A percentile compares a stretch with the other conserved stretches of the same genome.
Conservation (phyloP, 2,797 vertebrate genomes). For the Macropus fuliginosus region DNA sequence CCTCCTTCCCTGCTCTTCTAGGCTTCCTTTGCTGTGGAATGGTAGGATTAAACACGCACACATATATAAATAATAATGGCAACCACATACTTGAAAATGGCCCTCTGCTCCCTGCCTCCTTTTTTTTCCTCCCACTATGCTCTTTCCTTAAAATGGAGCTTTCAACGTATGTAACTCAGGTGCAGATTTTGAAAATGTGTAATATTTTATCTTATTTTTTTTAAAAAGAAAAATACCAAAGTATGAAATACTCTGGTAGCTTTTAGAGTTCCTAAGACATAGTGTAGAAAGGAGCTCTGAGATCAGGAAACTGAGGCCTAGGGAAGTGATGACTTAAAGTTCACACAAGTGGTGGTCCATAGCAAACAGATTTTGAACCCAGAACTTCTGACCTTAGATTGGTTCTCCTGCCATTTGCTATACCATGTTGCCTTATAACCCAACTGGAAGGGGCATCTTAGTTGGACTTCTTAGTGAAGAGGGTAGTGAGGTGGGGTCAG, state of each 20-base stretch:
- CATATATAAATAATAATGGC: not conserved
- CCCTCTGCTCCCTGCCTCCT: not conserved
- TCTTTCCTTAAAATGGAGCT: conserved; percentile 64
- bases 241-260: conserved; percentile 56
- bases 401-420: not conserved
- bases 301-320: not conserved
- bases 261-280: conserved; percentile 20
- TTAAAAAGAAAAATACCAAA: conserved; percentile 64
- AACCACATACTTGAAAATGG: conserved; percentile 53
- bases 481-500: not conserved
- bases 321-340: not conserved
- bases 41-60: conserved; percentile 9
- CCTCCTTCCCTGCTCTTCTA: conserved; percentile 8
- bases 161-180: conserved; percentile 79
- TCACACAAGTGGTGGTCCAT: not conserved
- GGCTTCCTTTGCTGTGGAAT: conserved; percentile 38
- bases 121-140: conserved; percentile 10
- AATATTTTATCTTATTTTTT: conserved; percentile 72
- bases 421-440: not conserved
- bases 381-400: not conserved
- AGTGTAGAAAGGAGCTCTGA: not conserved
- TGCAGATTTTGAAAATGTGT: conserved; percentile 74
- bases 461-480: not conserved
- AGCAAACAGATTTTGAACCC: not conserved
- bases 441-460: not conserved